Evolutionary conservation across 2,797 vertebrate genomes (phyloP).

Genomic region (Numenius phaeopus): DNA sequence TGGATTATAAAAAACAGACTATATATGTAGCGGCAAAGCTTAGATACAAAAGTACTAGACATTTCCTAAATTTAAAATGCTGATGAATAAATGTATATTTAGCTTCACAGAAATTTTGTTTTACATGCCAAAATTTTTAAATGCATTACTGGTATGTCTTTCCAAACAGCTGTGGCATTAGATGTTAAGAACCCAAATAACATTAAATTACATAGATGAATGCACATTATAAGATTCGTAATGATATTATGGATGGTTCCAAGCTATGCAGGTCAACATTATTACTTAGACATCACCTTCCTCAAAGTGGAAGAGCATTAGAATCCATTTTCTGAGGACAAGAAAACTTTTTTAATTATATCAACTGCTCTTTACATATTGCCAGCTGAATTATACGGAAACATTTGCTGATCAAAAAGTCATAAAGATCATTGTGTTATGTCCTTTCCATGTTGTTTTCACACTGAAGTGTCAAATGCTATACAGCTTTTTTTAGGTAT

Average conservation of each 20-base stretch:
- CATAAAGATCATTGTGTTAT: background rate
- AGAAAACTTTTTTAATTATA: background rate
- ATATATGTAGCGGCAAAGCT: background rate
- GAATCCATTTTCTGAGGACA: background rate
- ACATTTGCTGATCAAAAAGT: background rate
- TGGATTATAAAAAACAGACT: background rate
- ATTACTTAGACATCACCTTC: background rate
- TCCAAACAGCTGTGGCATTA: background rate
- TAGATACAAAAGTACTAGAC: background rate
- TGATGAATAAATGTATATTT: background rate
- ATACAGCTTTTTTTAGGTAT: fast-evolving
- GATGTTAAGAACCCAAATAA: background rate
- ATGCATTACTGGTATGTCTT: background rate
- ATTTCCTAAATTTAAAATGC: background rate
- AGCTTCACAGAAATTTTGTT: background rate
- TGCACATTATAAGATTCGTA: background rate
- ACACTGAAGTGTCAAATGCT: background rate
- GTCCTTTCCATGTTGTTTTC: background rate
- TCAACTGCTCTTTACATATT: background rate
- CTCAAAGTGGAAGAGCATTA: background rate
- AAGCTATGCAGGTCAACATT: background rate
- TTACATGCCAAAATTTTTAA: background rate
- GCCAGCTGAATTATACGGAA: background rate
- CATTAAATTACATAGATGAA: background rate
- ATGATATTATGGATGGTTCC: background rate